phyloP scores from a whole-genome alignment of 1,140 invertebrate genomes.

The Tachypleus tridentatus region DNA sequence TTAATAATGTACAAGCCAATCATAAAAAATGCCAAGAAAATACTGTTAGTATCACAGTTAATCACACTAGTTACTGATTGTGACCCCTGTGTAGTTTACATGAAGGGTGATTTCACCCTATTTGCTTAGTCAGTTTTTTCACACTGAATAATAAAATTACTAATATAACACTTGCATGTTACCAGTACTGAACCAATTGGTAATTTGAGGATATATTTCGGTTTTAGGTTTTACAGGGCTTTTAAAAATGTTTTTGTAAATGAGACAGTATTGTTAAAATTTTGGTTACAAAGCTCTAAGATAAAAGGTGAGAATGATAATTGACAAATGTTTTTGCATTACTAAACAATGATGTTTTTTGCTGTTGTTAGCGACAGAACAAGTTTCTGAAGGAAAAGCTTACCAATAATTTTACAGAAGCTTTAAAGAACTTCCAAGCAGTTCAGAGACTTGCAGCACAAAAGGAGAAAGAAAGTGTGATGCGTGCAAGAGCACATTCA shows the following conservation, averaged over 20 bases:
- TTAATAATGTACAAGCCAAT: no score
- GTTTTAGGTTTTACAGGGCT: background rate
- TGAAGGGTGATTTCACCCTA: no score
- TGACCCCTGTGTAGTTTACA: no score
- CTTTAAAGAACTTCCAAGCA: slow-evolving; percentile 72
- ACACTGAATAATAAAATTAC: no score
- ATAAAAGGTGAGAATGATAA: background rate
- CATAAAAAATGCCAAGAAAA: no score
- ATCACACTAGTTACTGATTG: no score
- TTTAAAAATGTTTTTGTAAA: slow-evolving; percentile 2
- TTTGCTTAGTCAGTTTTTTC: no score
- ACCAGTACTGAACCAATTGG: slow-evolving; percentile 41
- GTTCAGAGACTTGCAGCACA: slow-evolving; percentile 64
- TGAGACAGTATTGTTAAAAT: background rate
- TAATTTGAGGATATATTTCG: slow-evolving; percentile 9
- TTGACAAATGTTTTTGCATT: background rate
- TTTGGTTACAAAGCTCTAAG: background rate
- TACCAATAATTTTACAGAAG: slow-evolving; percentile 83
- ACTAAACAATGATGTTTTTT: slow-evolving; percentile 6
- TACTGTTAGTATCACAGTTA: no score
- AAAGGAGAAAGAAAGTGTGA: slow-evolving; percentile 67
- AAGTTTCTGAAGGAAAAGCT: slow-evolving; percentile 85
- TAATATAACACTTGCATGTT: slow-evolving; percentile 1
- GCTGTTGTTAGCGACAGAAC: slow-evolving; percentile 55
- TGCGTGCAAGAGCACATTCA: slow-evolving; percentile 40